Percentiles rank a stretch among this genome's conserved stretches.
These are phyloP conservation scores for Alca torda DNA, from an alignment of 2,797 vertebrate species.

Conservation along the genomic window DNA sequence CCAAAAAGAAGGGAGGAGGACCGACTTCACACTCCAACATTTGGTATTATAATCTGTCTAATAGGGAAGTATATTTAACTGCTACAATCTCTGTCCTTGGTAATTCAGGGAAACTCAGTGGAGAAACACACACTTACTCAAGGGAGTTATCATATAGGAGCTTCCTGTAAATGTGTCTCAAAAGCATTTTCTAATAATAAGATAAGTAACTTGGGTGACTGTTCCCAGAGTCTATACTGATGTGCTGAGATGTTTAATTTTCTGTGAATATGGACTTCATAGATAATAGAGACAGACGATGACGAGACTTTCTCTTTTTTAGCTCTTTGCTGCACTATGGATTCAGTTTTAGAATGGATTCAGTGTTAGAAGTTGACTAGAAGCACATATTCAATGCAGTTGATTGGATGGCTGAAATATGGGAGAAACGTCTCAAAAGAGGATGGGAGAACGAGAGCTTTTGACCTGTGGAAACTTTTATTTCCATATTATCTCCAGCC, in stretches of 20 bases:
- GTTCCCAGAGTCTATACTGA: neutral
- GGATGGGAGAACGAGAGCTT: neutral
- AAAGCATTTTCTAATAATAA: neutral
- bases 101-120: neutral
- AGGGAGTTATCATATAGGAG: neutral
- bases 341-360: neutral
- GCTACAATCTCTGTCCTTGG: neutral
- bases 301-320: neutral
- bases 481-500: neutral
- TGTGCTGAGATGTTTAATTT: neutral
- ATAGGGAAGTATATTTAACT: neutral
- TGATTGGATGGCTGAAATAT: neutral
- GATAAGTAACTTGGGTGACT: neutral
- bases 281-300: neutral
- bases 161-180: neutral
- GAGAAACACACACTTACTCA: neutral
- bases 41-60: neutral
- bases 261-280: neutral
- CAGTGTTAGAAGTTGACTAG: neutral
- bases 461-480: neutral
- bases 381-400: neutral
- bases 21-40: neutral
- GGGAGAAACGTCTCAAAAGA: neutral
- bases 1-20: neutral
- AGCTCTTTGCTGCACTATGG: neutral